Evolutionary conservation across 2,888 invertebrate genomes (phyloP).

Genomic region (Cosmia pyralina): DNA sequence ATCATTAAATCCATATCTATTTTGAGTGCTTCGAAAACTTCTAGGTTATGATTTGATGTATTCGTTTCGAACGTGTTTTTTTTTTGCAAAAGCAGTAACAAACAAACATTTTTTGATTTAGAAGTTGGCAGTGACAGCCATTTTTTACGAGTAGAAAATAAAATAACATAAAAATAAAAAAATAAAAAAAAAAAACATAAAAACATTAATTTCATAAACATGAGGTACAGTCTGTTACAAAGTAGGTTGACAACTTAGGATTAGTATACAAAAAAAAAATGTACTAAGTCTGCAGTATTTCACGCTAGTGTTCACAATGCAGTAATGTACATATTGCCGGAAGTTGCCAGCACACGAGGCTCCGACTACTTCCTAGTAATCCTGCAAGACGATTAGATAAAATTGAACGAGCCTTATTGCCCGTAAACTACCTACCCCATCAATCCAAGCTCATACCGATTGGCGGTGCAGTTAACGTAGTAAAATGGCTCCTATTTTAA

Average conservation of each 20-base stretch:
- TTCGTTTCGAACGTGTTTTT: background rate
- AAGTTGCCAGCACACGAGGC: constrained; percentile 20
- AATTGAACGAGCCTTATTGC: constrained; percentile 46
- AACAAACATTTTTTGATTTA: background rate
- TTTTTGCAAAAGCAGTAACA: background rate
- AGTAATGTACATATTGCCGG: background rate
- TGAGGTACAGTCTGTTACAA: no score
- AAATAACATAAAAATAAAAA: no score
- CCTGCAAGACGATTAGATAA: constrained; percentile 38
- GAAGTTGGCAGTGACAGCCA: background rate
- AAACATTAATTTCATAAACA: no score
- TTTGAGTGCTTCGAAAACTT: background rate
- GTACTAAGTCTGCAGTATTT: background rate
- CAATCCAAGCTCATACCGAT: constrained; percentile 45
- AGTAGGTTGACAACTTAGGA: no score
- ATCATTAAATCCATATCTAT: background rate
- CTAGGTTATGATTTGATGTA: background rate
- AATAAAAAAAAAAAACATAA: no score
- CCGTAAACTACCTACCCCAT: constrained; percentile 34
- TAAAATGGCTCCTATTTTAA: constrained; percentile 48
- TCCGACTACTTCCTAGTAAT: constrained; percentile 40
- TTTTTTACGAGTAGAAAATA: background rate
- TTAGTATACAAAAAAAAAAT: no score
- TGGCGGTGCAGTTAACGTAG: constrained; percentile 35
- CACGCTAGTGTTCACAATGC: background rate